phyloP scores from a whole-genome alignment of 2,113 vertebrate genomes.

The Toxotes jaculatrix region DNA sequence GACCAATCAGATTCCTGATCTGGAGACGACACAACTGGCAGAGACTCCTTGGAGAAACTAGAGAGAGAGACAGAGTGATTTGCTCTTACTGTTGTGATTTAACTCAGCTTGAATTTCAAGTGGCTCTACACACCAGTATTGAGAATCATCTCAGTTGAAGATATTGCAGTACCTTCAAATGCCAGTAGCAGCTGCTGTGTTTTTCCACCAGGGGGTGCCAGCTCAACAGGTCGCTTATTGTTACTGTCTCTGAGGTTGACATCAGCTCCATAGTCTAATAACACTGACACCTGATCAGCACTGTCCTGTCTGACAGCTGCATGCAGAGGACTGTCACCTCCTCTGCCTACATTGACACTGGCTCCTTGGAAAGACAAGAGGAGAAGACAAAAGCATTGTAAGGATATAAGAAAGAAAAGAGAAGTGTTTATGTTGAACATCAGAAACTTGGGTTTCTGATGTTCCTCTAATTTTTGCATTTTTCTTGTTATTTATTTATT shows the following conservation, averaged over 20 bases:
- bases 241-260: constrained; percentile 58
- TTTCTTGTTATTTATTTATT: no score
- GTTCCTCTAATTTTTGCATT: no score
- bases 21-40: constrained; percentile 69
- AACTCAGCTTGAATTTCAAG: background rate
- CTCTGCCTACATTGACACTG: constrained; percentile 60
- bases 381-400: background rate
- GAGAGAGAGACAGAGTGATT: constrained; percentile 19
- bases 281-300: constrained; percentile 59
- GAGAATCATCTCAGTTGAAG: background rate
- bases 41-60: constrained; percentile 67
- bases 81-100: constrained; percentile 2
- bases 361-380: constrained; percentile 54
- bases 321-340: constrained; percentile 68
- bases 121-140: background rate
- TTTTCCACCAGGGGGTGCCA: constrained; percentile 62
- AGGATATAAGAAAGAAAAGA: no score
- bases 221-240: constrained; percentile 63
- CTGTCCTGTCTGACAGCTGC: constrained; percentile 63
- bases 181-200: constrained; percentile 55
- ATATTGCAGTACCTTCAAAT: constrained; percentile 61
- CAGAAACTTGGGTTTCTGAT: no score
- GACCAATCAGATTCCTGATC: constrained; percentile 71
- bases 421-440: no score
- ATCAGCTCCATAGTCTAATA: constrained; percentile 73